phyloP scores from a whole-genome alignment of 2,113 vertebrate species.

The Ancistrus triradiatus region DNA sequence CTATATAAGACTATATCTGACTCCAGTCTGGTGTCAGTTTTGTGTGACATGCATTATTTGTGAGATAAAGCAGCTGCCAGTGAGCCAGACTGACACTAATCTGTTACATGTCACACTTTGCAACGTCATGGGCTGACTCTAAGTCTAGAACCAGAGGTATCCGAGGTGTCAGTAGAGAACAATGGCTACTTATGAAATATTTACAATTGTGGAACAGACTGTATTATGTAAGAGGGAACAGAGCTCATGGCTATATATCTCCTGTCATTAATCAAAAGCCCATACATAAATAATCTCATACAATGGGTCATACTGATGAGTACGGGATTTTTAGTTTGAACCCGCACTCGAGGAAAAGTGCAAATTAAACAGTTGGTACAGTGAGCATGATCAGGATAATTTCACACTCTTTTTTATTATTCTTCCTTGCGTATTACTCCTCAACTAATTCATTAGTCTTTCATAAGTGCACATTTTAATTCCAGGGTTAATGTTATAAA shows the following conservation, averaged over 20 bases:
- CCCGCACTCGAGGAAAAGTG: background rate
- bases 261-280: conserved; percentile 34
- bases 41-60: too few relatives aligned
- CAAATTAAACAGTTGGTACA: too few relatives aligned
- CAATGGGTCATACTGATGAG: conserved; percentile 17
- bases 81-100: conserved; percentile 1
- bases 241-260: conserved; percentile 30
- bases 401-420: background rate
- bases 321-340: conserved; percentile 16
- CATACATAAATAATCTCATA: conserved; percentile 46
- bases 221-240: conserved; percentile 42
- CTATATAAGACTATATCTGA: too few relatives aligned
- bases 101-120: background rate
- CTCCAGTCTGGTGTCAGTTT: too few relatives aligned
- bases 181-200: conserved; percentile 26
- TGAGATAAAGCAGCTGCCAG: background rate
- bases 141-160: background rate
- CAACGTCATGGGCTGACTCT: background rate
- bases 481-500: too few relatives aligned
- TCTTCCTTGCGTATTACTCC: background rate
- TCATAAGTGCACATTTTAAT: too few relatives aligned
- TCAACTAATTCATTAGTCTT: too few relatives aligned
- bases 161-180: conserved; percentile 18
- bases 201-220: conserved; percentile 26
- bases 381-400: background rate